Conservation (phyloP, 2,888 invertebrate species). For the Mantis religiosa region DNA sequence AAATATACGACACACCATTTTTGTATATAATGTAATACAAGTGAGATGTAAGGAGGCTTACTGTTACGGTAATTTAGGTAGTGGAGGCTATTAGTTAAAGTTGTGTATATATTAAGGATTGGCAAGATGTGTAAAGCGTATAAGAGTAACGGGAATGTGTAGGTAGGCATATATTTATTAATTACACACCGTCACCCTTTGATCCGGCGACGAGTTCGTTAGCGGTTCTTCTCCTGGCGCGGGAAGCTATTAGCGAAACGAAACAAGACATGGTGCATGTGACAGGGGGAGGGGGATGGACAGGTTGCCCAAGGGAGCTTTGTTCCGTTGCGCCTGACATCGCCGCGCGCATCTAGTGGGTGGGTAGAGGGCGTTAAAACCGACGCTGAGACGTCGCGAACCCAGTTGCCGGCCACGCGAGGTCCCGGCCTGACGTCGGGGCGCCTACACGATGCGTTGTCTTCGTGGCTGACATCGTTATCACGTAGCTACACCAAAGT, state of each 20-base stretch:
- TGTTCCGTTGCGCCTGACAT: background rate
- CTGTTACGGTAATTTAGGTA: no score
- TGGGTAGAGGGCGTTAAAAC: constrained; percentile 3
- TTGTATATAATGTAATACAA: no score
- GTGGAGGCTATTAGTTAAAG: no score
- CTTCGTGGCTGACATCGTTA: background rate
- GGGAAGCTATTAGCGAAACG: background rate
- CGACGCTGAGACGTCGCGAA: background rate
- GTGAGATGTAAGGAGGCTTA: no score
- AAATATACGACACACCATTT: no score
- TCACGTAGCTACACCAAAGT: background rate
- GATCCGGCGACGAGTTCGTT: background rate
- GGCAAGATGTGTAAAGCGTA: no score
- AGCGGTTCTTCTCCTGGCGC: background rate
- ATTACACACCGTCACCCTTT: no score
- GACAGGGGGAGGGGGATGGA: background rate
- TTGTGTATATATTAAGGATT: no score
- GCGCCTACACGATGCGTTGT: background rate
- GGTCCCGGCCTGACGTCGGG: background rate
- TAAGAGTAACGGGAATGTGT: no score
- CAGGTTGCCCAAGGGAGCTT: background rate
- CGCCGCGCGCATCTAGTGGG: background rate
- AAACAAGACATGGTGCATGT: background rate
- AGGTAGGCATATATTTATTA: no score
- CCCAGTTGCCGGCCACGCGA: constrained; percentile 16